Base-by-base conservation (phyloP, 1,140 invertebrate genomes). In the Trachelipus rathkii region DNA sequence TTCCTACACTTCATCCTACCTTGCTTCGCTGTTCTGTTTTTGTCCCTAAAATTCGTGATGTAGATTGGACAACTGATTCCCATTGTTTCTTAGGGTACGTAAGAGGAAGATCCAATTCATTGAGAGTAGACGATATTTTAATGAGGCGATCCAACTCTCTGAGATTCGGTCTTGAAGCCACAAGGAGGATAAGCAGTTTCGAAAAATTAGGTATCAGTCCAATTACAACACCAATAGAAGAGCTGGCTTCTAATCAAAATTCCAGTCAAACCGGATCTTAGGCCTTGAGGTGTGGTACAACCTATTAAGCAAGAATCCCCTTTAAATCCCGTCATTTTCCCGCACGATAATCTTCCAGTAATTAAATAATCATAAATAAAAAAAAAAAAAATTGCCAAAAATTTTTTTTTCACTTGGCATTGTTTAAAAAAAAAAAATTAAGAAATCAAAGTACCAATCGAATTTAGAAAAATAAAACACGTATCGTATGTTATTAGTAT, bases 141-240 rank as follows among this genome's bases (percentile, higher is more conserved):
- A 85, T 95, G 50, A 87, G 92, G 76, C 88, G 93, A 75, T 94
- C 92, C 67, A 94, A 93, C 83, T 95, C 93, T 0, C 85, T 95
- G 19, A 87, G 93, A 13, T 78, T 82, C 60, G 81, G 82, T 9
- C 77, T 81, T 33, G 79, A 82, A 87, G 84, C 82, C 87, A 79
- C 83, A 9, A 85, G 89, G 43, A 85, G 92, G 74, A 94, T 94
- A 83, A 93, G 91, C 84, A 93, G 92, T 82, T 86, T 93, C 45
- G 93, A 95, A 85, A 92, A 95, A 84, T 91, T 95, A 78, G 93
- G 93, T 73, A 88, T 93, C 74, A 91, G 91, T 50, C 90, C 92
- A 11, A 77, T 80, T 50, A 80, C 78, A 15, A 44, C 21, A 9
- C 82, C 83, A 9, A 60, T 81, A 6, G 77, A 71, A 50, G 83